These are phyloP conservation scores for Gyps fulvus DNA, from an alignment of 2,113 vertebrate species.

Conservation along the genomic window DNA sequence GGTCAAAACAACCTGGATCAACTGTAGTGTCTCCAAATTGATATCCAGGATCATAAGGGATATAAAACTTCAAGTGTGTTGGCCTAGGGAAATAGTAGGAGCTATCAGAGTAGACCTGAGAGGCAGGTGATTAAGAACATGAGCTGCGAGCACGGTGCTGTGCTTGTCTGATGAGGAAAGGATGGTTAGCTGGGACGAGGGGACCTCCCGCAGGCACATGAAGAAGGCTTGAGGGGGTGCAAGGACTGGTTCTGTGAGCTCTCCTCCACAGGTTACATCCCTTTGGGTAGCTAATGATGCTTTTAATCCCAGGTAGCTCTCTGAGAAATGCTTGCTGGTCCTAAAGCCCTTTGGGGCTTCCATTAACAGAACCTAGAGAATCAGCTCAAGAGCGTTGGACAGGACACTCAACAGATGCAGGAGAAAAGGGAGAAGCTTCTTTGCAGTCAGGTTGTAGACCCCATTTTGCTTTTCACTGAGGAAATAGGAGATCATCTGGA, in stretches of 20 bases:
- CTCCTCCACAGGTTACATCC: background rate
- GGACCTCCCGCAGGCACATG: rapidly evolving
- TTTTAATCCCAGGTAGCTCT: background rate
- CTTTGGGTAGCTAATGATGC: background rate
- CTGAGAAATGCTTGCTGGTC: background rate
- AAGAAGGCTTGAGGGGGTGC: background rate
- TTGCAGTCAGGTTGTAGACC: background rate
- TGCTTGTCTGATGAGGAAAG: background rate
- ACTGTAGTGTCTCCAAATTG: background rate
- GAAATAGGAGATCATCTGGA: background rate
- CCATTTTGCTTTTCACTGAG: background rate
- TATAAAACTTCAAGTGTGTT: background rate
- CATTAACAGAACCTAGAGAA: background rate
- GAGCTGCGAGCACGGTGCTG: rapidly evolving
- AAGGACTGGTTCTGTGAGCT: background rate
- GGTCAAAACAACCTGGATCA: background rate
- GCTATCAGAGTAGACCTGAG: background rate
- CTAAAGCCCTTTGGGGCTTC: background rate
- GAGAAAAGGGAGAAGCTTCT: background rate
- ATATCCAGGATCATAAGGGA: background rate
- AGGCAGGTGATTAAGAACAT: background rate
- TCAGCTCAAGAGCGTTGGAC: background rate
- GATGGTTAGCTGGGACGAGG: background rate
- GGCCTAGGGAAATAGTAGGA: background rate
- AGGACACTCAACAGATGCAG: background rate